Percentiles rank a stretch among this genome's conserved stretches.
These are phyloP conservation scores for Ischnus inquisitorius DNA, from an alignment of 2,888 invertebrate genomes.

Conservation along the genomic window DNA sequence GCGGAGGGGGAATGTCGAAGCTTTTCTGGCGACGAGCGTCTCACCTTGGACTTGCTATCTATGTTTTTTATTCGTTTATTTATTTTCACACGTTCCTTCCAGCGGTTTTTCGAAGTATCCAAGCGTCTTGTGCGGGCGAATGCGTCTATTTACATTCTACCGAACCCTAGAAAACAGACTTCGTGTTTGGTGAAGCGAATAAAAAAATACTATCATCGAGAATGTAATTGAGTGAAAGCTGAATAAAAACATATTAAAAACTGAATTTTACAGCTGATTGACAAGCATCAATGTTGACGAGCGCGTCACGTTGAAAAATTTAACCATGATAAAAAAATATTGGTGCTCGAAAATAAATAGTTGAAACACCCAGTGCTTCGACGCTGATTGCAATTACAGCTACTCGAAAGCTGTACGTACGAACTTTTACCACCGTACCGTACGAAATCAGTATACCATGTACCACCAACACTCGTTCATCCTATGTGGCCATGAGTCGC, in stretches of 20 bases:
- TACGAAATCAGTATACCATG: background rate
- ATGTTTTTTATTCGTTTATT: constrained; percentile 10
- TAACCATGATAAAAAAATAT: no score
- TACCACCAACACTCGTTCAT: background rate
- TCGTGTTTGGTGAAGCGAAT: background rate
- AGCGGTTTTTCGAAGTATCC: constrained; percentile 47
- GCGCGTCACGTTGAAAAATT: no score
- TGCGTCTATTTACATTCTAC: constrained; percentile 17
- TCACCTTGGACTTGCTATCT: background rate
- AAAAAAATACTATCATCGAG: background rate
- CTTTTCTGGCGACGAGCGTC: background rate
- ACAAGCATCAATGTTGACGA: no score
- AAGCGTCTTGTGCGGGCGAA: constrained; percentile 14
- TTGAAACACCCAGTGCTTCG: background rate
- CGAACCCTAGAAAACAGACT: background rate
- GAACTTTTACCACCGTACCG: background rate
- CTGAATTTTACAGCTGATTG: background rate
- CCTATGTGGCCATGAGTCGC: background rate
- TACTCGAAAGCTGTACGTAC: background rate
- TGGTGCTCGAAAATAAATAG: background rate
- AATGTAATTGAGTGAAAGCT: background rate
- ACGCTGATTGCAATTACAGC: background rate
- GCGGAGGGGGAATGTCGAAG: constrained; percentile 29
- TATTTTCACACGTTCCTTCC: constrained; percentile 55
- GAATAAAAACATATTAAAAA: background rate